phyloP scores from a whole-genome alignment of 2,888 invertebrate species.

The Pristionchus maxplancki region DNA sequence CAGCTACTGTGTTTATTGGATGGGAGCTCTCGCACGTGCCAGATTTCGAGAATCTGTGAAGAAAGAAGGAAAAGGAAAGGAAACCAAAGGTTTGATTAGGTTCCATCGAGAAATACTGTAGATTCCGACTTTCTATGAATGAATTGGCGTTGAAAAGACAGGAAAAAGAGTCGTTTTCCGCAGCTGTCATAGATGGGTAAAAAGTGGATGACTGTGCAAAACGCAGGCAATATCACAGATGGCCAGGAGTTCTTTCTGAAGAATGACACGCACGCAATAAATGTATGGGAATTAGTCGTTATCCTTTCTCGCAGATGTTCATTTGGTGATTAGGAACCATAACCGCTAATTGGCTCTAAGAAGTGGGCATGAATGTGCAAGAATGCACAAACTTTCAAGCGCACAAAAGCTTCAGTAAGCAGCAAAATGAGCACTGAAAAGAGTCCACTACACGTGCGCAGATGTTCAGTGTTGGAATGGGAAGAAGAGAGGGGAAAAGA shows the following conservation, averaged over 20 bases:
- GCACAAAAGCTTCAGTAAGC: neutral
- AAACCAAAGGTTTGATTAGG: neutral
- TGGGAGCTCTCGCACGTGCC: slow-evolving; percentile 19
- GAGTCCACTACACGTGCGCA: neutral
- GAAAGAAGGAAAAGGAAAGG: neutral
- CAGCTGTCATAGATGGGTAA: neutral
- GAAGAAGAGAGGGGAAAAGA: neutral
- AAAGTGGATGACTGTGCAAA: neutral
- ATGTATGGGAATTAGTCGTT: too few species aligned
- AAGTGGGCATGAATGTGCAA: too few species aligned
- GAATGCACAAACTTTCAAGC: neutral
- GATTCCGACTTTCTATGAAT: neutral
- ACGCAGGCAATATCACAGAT: neutral
- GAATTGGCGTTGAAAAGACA: neutral
- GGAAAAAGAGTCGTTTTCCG: neutral
- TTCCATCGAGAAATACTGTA: neutral
- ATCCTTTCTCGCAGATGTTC: neutral
- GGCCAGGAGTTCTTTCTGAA: neutral
- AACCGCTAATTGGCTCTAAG: neutral
- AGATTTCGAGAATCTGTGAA: slow-evolving; percentile 21
- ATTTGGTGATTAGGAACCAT: neutral
- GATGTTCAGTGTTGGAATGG: slow-evolving; percentile 20
- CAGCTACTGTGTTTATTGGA: slow-evolving; percentile 32
- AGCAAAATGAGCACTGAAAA: neutral
- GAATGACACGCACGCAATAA: neutral